Base-by-base conservation (phyloP, 2,113 vertebrate species). In the Macquaria australasica region DNA sequence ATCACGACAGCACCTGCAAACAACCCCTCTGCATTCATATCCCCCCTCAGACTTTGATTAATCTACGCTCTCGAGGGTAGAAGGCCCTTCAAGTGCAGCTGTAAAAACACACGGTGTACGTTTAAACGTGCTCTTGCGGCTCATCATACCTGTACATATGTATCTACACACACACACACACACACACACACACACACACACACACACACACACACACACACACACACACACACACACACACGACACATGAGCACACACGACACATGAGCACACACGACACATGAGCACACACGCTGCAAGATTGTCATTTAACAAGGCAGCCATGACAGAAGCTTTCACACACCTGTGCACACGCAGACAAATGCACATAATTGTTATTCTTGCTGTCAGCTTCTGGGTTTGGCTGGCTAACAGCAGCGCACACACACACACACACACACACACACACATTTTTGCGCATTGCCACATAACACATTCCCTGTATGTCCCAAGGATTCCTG, bases 301-400 rank as follows among this genome's bases (percentile, higher is more conserved):
- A 58, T 28, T 83, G 87, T 81, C 85, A 67, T 51, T 56, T 53
- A 81, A 71, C 60, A 60, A 77, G 70, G 60, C 77, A 63, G 82
- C 64, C 48, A 51, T 79, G 45, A 81, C 83, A 41, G 79, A 68
- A 16, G 50, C 69, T 23, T 39, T 78, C 55, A 79, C 3, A 23
- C 83, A 48, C 58, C 68, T 59, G 51, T 71, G 69, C 69, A 73
- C 80, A 76, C 37, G 41, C 58, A 80, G 41, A 69, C 14, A 76
- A 20, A 83, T n/a, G n/a, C 28, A 2, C 37, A 10, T 0, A 28
- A 53, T 8, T 71, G 67, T 63, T 76, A n/a, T 21, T 53, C 18
- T 14, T 68, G 53, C 68, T 34, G 8, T 45, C 41, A 59, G 55
- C 37, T 5, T 21, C 16, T 31, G 9, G n/a, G 53, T 55, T 62